Base-by-base conservation (phyloP, 2,888 invertebrate genomes). In the Phyto melanocephala region DNA sequence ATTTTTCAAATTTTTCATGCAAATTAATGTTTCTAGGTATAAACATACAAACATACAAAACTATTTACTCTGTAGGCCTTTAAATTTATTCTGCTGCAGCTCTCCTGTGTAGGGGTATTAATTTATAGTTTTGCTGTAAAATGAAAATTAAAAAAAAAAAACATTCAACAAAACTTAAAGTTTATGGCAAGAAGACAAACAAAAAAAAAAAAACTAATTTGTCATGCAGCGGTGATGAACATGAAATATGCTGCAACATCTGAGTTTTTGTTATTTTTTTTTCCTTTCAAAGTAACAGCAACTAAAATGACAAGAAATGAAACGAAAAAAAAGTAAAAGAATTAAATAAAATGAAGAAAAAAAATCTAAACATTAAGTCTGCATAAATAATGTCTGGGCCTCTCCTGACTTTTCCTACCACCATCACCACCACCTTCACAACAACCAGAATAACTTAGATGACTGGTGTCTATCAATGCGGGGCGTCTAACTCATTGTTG, bases 211-310 rank as follows among this genome's bases (percentile, higher is more conserved):
- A 72, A 68, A 52, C 67, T 78, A 84, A 81, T 81, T 84, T 84
- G 83, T 78, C 81, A 81, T 84, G 80, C 74, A 54, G 71, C 68
- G 67, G 72, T 74, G 84, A 76, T 82, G 80, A 80, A 85, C 84
- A 84, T 82, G 78, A 84, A 85, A 83, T 82, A 80, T 84, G 77
- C 45, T 62, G 3, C 68, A 71, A 62, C 13, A 60, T 80, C 54
- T 68, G 17, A 52, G 42, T 45, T 28, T 68, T 20, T 70, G 11
- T 15, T n/a, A n/a, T 50, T 75, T 7, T 58, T 20, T 52, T 24
- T 7, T 52, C 33, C 11, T 22, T 60, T 13, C 28, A 56, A 50
- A 81, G 58, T 47, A 67, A 37, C 81, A 80, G 56, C 72, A 76
- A 63, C 85, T 80, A 33, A 63, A 80, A 80, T 76, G 74, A 76